Percentiles rank a stretch among this genome's conserved stretches.
phyloP scores from a whole-genome alignment of 2,888 invertebrate species.

The Sesia bembeciformis region DNA sequence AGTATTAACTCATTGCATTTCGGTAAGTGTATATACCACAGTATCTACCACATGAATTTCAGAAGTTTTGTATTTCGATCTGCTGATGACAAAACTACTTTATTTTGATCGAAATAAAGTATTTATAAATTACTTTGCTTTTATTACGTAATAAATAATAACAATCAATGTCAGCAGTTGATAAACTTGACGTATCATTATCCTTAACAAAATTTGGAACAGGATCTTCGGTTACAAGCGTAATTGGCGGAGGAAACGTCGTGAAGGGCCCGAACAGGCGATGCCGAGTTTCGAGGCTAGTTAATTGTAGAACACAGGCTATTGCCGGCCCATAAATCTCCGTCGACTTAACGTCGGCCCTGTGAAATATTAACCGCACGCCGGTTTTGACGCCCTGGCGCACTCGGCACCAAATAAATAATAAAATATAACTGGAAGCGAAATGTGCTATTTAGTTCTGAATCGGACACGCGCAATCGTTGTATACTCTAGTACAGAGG shows the following conservation, averaged over 20 bases:
- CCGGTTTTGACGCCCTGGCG: conserved; percentile 54
- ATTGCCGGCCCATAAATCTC: conserved; percentile 57
- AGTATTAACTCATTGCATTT: too few relatives aligned
- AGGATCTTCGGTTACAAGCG: not conserved
- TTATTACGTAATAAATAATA: too few relatives aligned
- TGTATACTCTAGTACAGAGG: too few relatives aligned
- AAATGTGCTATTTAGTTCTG: conserved; percentile 1
- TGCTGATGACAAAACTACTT: too few relatives aligned
- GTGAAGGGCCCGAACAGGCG: conserved; percentile 5
- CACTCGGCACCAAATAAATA: conserved; percentile 48
- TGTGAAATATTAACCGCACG: conserved; percentile 69
- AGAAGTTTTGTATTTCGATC: too few relatives aligned
- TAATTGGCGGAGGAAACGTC: not conserved
- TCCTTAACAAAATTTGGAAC: not conserved
- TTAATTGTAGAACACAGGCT: conserved; percentile 65
- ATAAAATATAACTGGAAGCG: conserved; percentile 38
- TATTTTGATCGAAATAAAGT: too few relatives aligned
- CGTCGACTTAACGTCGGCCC: conserved; percentile 64
- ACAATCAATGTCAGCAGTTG: too few relatives aligned
- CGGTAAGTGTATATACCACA: too few relatives aligned
- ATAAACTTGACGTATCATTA: not conserved
- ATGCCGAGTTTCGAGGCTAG: conserved; percentile 26
- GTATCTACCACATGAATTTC: too few relatives aligned
- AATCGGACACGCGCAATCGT: too few relatives aligned
- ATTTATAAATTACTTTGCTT: too few relatives aligned